Conservation (phyloP, 2,113 vertebrate species). For the Osmerus eperlanus region DNA sequence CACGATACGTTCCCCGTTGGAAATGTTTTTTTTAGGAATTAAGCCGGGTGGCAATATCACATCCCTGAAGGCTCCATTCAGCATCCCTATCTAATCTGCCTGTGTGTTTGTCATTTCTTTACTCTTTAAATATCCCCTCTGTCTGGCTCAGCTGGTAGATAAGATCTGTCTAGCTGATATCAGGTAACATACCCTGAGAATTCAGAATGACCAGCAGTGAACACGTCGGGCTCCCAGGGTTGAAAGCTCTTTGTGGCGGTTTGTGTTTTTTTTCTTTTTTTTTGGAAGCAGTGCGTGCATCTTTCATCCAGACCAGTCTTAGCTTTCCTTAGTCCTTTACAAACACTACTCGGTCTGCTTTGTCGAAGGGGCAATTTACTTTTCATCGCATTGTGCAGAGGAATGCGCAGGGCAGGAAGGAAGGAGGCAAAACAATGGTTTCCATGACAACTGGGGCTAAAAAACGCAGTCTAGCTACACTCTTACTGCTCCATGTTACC, state of each 20-base stretch:
- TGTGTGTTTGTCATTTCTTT: slow-evolving; percentile 59
- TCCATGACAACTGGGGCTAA: slow-evolving; percentile 48
- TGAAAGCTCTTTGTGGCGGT: slow-evolving; percentile 22
- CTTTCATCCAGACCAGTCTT: slow-evolving; percentile 61
- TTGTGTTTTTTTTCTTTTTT: slow-evolving; percentile 46
- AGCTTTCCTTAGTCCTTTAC: slow-evolving; percentile 50
- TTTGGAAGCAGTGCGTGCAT: slow-evolving; percentile 39
- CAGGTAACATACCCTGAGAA: slow-evolving; percentile 66
- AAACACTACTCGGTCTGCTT: slow-evolving; percentile 61
- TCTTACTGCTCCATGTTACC: not conserved
- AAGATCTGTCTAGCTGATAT: slow-evolving; percentile 74
- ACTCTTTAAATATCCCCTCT: slow-evolving; percentile 53
- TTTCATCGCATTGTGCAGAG: slow-evolving; percentile 70
- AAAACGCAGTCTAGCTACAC: not conserved
- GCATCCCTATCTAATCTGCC: slow-evolving; percentile 57
- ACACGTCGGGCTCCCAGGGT: slow-evolving; percentile 16
- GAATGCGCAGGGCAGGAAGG: slow-evolving; percentile 73
- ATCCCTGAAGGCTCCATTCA: slow-evolving; percentile 41
- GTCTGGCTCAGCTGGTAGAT: slow-evolving; percentile 56
- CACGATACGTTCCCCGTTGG: slow-evolving; percentile 16
- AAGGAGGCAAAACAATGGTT: slow-evolving; percentile 74
- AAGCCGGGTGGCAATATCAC: slow-evolving; percentile 46
- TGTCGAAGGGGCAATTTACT: slow-evolving; percentile 73
- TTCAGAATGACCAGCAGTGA: slow-evolving; percentile 59
- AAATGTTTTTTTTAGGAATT: slow-evolving; percentile 41